A percentile compares a stretch with the other conserved stretches of the same genome.
These are phyloP conservation scores for Panurus biarmicus DNA, from an alignment of 2,113 vertebrate genomes.

Conservation along the genomic window DNA sequence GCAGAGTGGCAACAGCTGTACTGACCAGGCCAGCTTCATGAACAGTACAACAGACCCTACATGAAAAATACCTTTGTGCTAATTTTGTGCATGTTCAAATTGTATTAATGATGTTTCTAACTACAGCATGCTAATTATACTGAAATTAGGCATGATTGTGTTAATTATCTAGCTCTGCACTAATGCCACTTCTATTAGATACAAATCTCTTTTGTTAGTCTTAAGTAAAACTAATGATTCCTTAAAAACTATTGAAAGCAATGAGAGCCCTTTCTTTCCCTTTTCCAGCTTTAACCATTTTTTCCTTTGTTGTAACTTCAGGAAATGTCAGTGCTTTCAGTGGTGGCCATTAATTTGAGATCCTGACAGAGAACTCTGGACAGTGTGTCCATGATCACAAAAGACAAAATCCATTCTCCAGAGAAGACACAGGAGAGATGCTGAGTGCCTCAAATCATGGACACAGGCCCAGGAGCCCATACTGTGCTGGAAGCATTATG, in stretches of 20 bases:
- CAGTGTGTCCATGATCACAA: rapidly evolving
- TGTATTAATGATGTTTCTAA: constrained; percentile 11
- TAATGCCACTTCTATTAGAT: not conserved
- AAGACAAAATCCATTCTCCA: not conserved
- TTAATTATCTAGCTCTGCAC: not conserved
- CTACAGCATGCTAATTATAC: not conserved
- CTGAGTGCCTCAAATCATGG: not conserved
- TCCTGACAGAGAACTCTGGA: not conserved
- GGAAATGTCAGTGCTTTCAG: not conserved
- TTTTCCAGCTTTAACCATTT: not conserved
- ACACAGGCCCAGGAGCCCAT: not conserved
- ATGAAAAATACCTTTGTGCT: not conserved
- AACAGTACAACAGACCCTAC: not conserved
- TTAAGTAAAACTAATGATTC: not conserved
- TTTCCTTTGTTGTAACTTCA: not conserved
- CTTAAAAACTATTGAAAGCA: not conserved
- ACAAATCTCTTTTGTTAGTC: not conserved
- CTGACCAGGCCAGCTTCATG: not conserved
- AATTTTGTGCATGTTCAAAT: not conserved
- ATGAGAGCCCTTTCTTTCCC: not conserved
- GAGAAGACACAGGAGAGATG: not conserved
- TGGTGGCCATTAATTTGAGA: not conserved
- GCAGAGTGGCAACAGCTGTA: not conserved
- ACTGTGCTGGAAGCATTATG: not conserved
- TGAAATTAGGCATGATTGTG: not conserved